Base-by-base conservation (phyloP, 2,888 invertebrate species). In the Calameuta pallipes region DNA sequence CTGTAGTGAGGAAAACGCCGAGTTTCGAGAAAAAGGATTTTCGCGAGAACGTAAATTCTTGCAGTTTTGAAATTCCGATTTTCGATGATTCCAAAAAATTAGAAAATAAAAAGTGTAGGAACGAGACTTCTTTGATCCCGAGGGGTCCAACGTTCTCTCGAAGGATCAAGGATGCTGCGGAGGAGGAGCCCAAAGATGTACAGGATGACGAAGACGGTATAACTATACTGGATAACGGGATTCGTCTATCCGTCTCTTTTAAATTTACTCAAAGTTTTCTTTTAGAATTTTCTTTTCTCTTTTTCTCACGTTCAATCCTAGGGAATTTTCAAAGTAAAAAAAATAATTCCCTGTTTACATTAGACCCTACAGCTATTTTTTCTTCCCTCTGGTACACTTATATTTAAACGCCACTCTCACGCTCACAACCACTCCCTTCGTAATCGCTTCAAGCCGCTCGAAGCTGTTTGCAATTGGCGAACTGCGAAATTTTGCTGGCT, bases 1-100 rank as follows among this genome's bases (percentile, higher is more conserved):
- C 41, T 56, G 41, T 23, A 34, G 41, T 23, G 23, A 9, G 41
- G 9, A 56, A 23, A 56, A 56, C 41, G 1, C 23, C 41, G 41
- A 56, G 6, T 56, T 56, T 56, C 23, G 41, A 80, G 30, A 81
- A 81, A 41, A 75, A 76, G 34, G 82, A 84, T 69, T 81, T 84
- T 73, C 80, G 80, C n/a, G 76, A 78, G n/a, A 86, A 82, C 74
- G 76, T 81, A 13, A 86, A 85, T 70, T 86, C 87, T 11, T 87
- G 85, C 76, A 85, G 85, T 73, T 87, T 87, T 76, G 83, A 85
- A 31, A 79, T 86, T 33, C 83, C 84, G 23, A 78, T 84, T 74
- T 23, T 71, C 13, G 80, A 79, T 31, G 79, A 81, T 74, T 23
- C 69, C 68, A 76, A 70, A 4, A 30, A 33, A 73, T 69, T 75